Evolutionary conservation across 2,113 vertebrate species (phyloP).

Genomic region (Trematomus loennbergii): DNA sequence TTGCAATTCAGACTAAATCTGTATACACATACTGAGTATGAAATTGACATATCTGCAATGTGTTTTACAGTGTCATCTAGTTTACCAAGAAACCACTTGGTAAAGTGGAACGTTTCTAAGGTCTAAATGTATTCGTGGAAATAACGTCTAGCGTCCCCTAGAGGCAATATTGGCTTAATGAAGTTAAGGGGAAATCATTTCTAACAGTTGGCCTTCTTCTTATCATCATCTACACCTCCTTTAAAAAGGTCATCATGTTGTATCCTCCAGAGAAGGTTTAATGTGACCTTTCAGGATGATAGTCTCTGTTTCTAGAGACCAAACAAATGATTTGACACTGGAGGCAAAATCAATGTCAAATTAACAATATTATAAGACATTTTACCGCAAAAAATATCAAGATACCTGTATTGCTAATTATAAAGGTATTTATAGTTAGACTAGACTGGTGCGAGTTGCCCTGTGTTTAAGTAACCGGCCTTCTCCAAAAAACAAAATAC

Average conservation of each 20-base stretch:
- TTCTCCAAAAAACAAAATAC: no score
- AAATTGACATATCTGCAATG: background rate
- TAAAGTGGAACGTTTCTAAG: background rate
- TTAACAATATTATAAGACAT: background rate
- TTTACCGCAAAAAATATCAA: no score
- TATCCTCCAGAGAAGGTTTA: background rate
- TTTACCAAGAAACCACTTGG: background rate
- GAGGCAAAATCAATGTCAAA: background rate
- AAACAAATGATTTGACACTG: background rate
- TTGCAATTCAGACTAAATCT: background rate
- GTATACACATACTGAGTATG: background rate
- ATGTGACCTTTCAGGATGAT: background rate
- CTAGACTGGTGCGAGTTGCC: no score
- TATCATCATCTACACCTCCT: background rate
- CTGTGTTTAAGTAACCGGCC: no score
- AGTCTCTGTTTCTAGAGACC: background rate
- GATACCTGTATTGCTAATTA: no score
- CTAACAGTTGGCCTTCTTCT: background rate
- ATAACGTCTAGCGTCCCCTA: conserved; percentile 2
- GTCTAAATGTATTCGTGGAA: background rate
- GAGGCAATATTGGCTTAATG: background rate
- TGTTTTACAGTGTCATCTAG: background rate
- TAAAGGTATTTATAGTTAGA: no score
- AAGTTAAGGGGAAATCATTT: background rate
- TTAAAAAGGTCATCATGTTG: background rate